These are phyloP conservation scores for Lomographa bimaculata DNA, from an alignment of 2,888 invertebrate species.

Conservation along the genomic window DNA sequence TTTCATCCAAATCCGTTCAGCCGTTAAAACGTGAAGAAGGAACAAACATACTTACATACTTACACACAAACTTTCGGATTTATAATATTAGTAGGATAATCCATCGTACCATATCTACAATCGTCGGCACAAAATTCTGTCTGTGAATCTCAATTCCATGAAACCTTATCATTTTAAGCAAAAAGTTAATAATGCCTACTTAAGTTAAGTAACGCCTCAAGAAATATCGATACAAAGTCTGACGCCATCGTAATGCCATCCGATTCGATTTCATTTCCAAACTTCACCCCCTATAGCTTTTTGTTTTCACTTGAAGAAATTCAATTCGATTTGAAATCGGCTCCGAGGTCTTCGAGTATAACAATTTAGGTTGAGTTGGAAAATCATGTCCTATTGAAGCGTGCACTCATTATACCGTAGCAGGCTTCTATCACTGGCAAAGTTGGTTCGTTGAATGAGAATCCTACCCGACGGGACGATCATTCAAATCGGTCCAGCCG, in stretches of 20 bases:
- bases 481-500: no score
- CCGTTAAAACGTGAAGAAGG: no score
- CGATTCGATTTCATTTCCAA: conserved; percentile 9
- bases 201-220: conserved; percentile 2
- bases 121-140: no score
- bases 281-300: conserved; percentile 9
- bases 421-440: no score
- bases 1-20: no score
- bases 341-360: no score
- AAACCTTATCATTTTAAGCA: conserved; percentile 4
- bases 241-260: conserved; percentile 6
- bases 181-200: conserved; percentile 5
- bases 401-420: conserved; percentile 28
- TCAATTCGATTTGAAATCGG: conserved; percentile 17
- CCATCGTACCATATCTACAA: no score
- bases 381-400: conserved; percentile 31
- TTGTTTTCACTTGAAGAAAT: conserved; percentile 18
- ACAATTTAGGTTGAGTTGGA: conserved; percentile 18
- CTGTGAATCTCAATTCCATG: conserved; percentile 4
- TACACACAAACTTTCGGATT: no score
- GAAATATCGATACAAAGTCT: conserved; percentile 8
- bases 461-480: no score
- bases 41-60: no score
- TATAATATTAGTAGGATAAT: no score
- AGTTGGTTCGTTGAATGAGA: no score